Evolutionary conservation across 2,797 vertebrate species (phyloP).

Genomic region (Fratercula arctica): DNA sequence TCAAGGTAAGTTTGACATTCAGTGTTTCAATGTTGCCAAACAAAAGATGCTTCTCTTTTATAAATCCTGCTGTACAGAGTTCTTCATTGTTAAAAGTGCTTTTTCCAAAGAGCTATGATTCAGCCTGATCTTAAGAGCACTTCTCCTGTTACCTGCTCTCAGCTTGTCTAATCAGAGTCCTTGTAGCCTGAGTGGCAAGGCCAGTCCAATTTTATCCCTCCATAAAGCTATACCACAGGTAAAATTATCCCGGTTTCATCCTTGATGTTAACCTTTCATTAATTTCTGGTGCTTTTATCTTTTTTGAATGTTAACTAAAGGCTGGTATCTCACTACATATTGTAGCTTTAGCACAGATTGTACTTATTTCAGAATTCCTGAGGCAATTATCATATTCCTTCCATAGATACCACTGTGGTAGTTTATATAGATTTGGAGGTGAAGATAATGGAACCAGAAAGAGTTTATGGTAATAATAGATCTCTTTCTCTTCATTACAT

Average conservation of each 20-base stretch:
- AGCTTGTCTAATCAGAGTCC: constrained; percentile 13
- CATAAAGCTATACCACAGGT: neutral
- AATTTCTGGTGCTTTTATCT: neutral
- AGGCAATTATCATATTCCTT: neutral
- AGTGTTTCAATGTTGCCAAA: neutral
- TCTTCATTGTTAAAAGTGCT: neutral
- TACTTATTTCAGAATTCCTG: neutral
- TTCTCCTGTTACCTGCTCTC: constrained; percentile 23
- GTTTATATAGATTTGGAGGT: neutral
- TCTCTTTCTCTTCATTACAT: neutral
- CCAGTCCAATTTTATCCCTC: constrained; percentile 20
- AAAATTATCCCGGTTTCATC: neutral
- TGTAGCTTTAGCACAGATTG: neutral
- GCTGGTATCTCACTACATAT: neutral
- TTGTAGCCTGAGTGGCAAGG: constrained; percentile 38
- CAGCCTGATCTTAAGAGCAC: constrained; percentile 24
- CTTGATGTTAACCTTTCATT: neutral
- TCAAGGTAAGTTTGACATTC: neutral
- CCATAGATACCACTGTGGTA: neutral
- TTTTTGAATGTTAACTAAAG: neutral
- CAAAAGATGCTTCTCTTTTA: neutral
- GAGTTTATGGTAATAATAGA: constrained; percentile 16
- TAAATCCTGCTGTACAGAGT: neutral
- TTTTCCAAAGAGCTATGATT: constrained; percentile 34
- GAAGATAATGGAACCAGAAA: neutral